Base-by-base conservation (phyloP, 2,797 vertebrate genomes). In the Borostomias antarcticus region DNA sequence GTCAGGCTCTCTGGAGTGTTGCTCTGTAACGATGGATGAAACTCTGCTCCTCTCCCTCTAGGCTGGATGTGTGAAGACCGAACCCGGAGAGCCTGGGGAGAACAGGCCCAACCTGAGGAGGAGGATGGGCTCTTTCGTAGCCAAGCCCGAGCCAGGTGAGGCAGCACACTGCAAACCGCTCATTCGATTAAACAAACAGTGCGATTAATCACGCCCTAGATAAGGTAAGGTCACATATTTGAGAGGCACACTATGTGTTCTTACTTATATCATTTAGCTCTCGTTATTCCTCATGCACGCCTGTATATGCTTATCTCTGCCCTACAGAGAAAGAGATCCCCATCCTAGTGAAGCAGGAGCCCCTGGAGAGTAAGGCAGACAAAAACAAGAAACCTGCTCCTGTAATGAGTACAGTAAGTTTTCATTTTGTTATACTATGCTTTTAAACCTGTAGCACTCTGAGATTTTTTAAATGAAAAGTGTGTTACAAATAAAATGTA, bases 91-190 rank as follows among this genome's bases (percentile, higher is more conserved):
- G 13, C 62, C 81, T 0, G 72, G 88, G 3, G 95, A 98, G 59
- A 91, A 80, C 85, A 92, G 86, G 73, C 94, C 94, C 1, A 97
- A 97, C 66, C 90, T 98, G 82, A 91, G 97, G 58, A 92, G 96
- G 28, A 92, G 96, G 75, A 98, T 98, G 95, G 96, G 96, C 13
- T 96, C 94, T 70, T 89, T 94, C 21, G 89, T 96, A 53, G 89
- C 86, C n/a, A 96, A 96, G 80, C 80, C 84, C 77, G 95, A 98
- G 81, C 91, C 85, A 74, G 95, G 96, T 98, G 43, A 83, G 81
- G 35, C 58, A 21, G 15, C 15, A 35, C 33, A 43, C 23, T 26
- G 33, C 8, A 26, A 15, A 59, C 37, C 47, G 3, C 37, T 60
- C 47, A 33, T 13, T 64, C 25, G 61, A 58, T 21, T 3, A 32